Evolutionary conservation across 2,797 vertebrate species (phyloP).

Genomic region (Lagothrix lagotricha): DNA sequence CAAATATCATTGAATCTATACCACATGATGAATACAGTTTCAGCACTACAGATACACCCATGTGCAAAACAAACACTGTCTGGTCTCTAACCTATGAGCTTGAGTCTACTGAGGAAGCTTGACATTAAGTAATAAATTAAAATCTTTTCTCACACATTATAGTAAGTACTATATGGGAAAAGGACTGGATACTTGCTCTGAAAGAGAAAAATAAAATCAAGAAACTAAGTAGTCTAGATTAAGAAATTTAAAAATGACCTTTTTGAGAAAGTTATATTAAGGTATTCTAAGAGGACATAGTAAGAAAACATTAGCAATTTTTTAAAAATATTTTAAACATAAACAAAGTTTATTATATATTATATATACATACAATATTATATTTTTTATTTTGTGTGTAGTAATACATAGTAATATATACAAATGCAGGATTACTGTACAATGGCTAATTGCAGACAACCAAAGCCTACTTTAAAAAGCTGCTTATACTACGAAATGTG

Average conservation of each 20-base stretch:
- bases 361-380: background rate
- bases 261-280: background rate
- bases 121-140: slow-evolving; percentile 4
- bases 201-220: background rate
- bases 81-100: background rate
- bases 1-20: background rate
- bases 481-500: background rate
- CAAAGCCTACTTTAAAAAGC: background rate
- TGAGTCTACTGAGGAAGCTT: background rate
- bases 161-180: background rate
- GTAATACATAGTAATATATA: background rate
- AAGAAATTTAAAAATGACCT: slow-evolving; percentile 1
- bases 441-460: background rate
- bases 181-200: background rate
- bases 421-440: background rate
- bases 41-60: background rate
- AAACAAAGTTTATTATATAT: background rate
- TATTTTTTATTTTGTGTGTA: background rate
- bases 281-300: background rate
- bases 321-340: slow-evolving; percentile 4
- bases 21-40: background rate
- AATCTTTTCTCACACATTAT: background rate
- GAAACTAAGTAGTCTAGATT: background rate
- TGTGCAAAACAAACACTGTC: background rate
- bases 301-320: background rate